Percentiles rank a stretch among this genome's conserved stretches.
phyloP scores from a whole-genome alignment of 2,888 invertebrate genomes.

The Psylliodes chrysocephalus region DNA sequence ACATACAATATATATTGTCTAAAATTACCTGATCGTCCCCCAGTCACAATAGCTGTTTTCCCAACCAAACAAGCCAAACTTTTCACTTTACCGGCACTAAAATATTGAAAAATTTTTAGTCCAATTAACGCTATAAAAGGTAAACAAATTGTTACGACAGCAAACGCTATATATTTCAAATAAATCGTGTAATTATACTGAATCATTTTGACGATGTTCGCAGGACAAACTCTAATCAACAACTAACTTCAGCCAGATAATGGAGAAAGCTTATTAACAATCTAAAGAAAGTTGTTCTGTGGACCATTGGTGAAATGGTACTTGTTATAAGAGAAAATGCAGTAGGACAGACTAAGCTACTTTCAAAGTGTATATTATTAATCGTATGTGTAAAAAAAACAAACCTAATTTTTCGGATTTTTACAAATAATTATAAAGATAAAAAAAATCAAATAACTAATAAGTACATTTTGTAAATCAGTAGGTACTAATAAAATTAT shows the following conservation, averaged over 20 bases:
- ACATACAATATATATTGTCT: too few relatives aligned
- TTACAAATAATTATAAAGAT: too few relatives aligned
- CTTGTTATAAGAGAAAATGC: constrained; percentile 42
- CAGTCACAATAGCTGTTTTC: constrained; percentile 58
- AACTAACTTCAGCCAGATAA: constrained; percentile 28
- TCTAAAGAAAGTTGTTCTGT: constrained; percentile 40
- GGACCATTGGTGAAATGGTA: constrained; percentile 53
- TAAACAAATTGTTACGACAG: constrained; percentile 47
- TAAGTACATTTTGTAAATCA: too few relatives aligned
- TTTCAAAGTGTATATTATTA: not conserved
- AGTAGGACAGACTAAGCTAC: not conserved
- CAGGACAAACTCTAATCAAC: constrained; percentile 22
- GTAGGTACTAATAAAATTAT: too few relatives aligned
- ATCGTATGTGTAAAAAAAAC: too few relatives aligned
- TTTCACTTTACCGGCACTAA: constrained; percentile 53
- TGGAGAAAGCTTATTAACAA: constrained; percentile 39
- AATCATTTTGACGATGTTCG: constrained; percentile 44
- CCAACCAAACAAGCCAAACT: constrained; percentile 56
- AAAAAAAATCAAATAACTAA: too few relatives aligned
- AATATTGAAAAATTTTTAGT: constrained; percentile 54
- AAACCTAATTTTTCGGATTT: too few relatives aligned
- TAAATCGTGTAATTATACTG: constrained; percentile 48
- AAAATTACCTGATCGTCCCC: constrained; percentile 57
- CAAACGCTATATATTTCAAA: constrained; percentile 52
- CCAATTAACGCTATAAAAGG: constrained; percentile 51